A percentile compares a stretch with the other conserved stretches of the same genome.
Evolutionary conservation across 2,888 invertebrate genomes (phyloP).

Genomic region (Cryptus armator): DNA sequence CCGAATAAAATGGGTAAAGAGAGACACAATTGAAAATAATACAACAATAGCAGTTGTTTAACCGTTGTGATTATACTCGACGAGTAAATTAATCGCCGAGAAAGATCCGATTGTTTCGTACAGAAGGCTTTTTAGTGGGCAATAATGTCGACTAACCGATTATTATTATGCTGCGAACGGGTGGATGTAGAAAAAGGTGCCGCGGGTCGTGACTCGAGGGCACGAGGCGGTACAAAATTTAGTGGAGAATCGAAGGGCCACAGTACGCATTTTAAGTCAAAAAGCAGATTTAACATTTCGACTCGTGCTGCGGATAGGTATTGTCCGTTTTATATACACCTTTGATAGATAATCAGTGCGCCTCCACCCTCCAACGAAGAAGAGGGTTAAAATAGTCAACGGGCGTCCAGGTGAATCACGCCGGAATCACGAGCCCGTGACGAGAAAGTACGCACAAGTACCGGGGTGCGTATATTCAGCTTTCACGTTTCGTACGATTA

Average conservation of each 20-base stretch:
- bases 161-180: slow-evolving; percentile 28
- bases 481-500: slow-evolving; percentile 80
- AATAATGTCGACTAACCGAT: slow-evolving; percentile 46
- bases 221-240: slow-evolving; percentile 32
- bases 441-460: slow-evolving; percentile 72
- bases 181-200: slow-evolving; percentile 30
- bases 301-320: slow-evolving; percentile 16
- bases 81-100: slow-evolving; percentile 28
- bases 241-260: not conserved
- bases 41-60: slow-evolving; percentile 14
- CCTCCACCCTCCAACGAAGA: slow-evolving; percentile 66
- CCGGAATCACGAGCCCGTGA: slow-evolving; percentile 83
- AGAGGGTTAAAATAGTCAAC: slow-evolving; percentile 76
- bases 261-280: slow-evolving; percentile 43
- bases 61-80: not conserved
- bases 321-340: slow-evolving; percentile 20
- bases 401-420: slow-evolving; percentile 85
- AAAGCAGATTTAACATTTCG: slow-evolving; percentile 9
- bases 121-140: slow-evolving; percentile 27
- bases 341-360: slow-evolving; percentile 70
- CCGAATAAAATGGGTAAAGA: not conserved
- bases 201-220: slow-evolving; percentile 43
- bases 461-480: slow-evolving; percentile 75
- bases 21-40: slow-evolving; percentile 16
- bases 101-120: slow-evolving; percentile 45